These are phyloP conservation scores for Steinernema khuongi DNA, from an alignment of 1,140 invertebrate species.

Conservation along the genomic window DNA sequence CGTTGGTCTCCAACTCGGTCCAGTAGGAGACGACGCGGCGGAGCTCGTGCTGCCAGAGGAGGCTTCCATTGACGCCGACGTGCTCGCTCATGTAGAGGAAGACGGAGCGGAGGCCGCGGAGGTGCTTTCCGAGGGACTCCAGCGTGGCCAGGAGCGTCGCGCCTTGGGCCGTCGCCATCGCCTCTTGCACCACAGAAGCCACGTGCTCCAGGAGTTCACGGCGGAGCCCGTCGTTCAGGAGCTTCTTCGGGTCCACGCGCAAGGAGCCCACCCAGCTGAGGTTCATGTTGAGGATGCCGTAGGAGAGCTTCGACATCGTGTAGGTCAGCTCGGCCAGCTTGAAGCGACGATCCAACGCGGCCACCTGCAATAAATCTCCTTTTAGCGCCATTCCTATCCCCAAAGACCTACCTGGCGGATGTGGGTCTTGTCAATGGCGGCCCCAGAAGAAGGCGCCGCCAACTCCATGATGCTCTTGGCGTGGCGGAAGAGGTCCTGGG, in stretches of 20 bases:
- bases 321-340: not conserved
- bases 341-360: not conserved
- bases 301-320: slow-evolving; percentile 6
- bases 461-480: slow-evolving; percentile 1
- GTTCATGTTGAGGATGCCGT: slow-evolving; percentile 12
- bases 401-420: too few species aligned
- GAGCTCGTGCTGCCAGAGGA: slow-evolving; percentile 9
- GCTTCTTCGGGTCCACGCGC: not conserved
- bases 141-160: not conserved
- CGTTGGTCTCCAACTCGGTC: not conserved
- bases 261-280: not conserved
- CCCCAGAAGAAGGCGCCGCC: not conserved
- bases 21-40: not conserved
- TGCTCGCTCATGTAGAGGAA: slow-evolving; percentile 6
- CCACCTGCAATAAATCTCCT: too few species aligned
- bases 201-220: not conserved
- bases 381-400: too few species aligned
- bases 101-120: not conserved
- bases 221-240: slow-evolving; percentile 1
- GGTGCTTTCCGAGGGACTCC: not conserved
- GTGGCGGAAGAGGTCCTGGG: not conserved
- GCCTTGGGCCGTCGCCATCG: not conserved
- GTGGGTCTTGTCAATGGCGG: not conserved
- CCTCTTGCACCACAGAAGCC: not conserved
- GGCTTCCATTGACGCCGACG: not conserved